Percentiles rank a stretch among this genome's conserved stretches.
phyloP scores from a whole-genome alignment of 2,888 invertebrate genomes.

The Gasteruption jaculator region DNA sequence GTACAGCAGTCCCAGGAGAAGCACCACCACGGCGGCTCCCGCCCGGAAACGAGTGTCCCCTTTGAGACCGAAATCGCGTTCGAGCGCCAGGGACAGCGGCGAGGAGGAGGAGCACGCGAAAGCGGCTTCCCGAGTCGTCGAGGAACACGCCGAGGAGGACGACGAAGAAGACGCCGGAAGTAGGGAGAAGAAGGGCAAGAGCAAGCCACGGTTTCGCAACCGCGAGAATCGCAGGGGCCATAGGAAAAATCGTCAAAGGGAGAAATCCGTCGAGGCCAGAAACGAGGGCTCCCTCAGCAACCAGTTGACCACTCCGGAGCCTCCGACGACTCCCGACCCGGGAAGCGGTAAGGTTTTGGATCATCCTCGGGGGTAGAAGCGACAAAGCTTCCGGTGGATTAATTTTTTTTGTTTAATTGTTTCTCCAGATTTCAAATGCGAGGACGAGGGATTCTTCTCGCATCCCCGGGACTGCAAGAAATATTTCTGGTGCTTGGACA shows the following conservation, averaged over 20 bases:
- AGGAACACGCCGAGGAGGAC: slow-evolving; percentile 24
- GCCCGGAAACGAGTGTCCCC: slow-evolving; percentile 25
- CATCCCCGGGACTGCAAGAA: slow-evolving; percentile 92
- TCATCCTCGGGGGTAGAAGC: too few species aligned
- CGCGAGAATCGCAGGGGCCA: slow-evolving; percentile 31
- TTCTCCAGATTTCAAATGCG: slow-evolving; percentile 78
- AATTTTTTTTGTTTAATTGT: not conserved
- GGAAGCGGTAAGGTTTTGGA: slow-evolving; percentile 66
- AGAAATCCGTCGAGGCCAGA: slow-evolving; percentile 33
- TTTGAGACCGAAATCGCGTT: slow-evolving; percentile 26
- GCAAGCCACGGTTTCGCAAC: slow-evolving; percentile 27
- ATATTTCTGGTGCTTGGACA: slow-evolving; percentile 91
- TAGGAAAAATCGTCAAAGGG: slow-evolving; percentile 29
- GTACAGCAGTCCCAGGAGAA: slow-evolving; percentile 25
- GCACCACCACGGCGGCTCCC: slow-evolving; percentile 23
- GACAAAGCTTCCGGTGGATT: slow-evolving; percentile 5
- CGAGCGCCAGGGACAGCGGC: slow-evolving; percentile 18
- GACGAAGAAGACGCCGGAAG: slow-evolving; percentile 23
- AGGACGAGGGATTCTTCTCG: slow-evolving; percentile 88
- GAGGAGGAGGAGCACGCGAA: slow-evolving; percentile 25
- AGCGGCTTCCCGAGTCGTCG: slow-evolving; percentile 19
- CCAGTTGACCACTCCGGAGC: slow-evolving; percentile 66
- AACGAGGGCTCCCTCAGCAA: slow-evolving; percentile 50
- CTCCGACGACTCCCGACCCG: slow-evolving; percentile 86
- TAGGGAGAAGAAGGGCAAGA: slow-evolving; percentile 26